Percentiles rank a stretch among this genome's conserved stretches.
Conservation (phyloP, 1,140 invertebrate species). For the Saccostrea echinata region DNA sequence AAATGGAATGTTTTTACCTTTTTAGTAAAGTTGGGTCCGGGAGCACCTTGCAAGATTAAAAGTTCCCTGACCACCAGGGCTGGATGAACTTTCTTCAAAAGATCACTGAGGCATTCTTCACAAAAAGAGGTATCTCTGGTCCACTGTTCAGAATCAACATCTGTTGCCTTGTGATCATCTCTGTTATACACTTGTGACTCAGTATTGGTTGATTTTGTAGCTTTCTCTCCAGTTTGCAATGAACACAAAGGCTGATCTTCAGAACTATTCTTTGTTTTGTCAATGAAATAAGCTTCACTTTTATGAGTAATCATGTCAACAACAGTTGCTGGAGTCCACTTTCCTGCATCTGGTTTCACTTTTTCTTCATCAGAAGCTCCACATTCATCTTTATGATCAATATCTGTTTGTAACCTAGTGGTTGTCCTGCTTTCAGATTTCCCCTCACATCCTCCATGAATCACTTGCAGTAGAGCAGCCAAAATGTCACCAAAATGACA, state of each 20-base stretch:
- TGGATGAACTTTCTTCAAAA: constrained; percentile 83
- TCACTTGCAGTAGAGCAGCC: constrained; percentile 84
- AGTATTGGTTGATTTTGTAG: background rate
- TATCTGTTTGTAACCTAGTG: background rate
- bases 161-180: background rate
- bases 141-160: background rate
- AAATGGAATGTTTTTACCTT: constrained; percentile 45
- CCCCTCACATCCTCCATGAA: constrained; percentile 6
- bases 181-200: background rate
- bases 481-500: constrained; percentile 82
- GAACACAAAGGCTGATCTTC: background rate
- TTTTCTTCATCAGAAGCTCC: background rate
- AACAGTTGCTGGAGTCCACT: constrained; percentile 54
- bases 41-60: constrained; percentile 84
- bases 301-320: constrained; percentile 43
- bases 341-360: constrained; percentile 20
- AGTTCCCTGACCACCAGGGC: constrained; percentile 86
- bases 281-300: background rate
- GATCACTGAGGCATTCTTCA: constrained; percentile 80
- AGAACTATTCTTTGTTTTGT: background rate
- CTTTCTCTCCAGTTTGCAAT: background rate
- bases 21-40: constrained; percentile 53
- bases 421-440: background rate
- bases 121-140: constrained; percentile 80
- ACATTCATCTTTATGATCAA: background rate